Conservation (phyloP, 2,797 vertebrate genomes). For the Varecia variegata region DNA sequence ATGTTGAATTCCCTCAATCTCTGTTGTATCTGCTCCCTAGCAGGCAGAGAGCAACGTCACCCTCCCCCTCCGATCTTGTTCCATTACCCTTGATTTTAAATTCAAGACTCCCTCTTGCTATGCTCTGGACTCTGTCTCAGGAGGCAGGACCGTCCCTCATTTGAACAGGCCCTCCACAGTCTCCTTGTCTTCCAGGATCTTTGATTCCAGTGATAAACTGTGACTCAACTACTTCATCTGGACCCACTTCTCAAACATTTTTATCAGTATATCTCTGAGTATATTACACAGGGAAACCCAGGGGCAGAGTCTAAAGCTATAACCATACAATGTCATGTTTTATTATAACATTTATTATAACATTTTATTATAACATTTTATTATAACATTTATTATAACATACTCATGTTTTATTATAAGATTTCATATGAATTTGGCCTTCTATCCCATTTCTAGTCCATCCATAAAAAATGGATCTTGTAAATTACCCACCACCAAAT, state of each 20-base stretch:
- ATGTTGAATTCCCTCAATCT: not conserved
- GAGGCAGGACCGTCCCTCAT: rapidly evolving
- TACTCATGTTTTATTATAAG: not conserved
- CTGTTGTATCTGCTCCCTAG: rapidly evolving
- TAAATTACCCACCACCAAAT: not conserved
- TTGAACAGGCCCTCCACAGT: rapidly evolving
- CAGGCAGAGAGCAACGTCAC: rapidly evolving
- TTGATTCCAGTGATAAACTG: not conserved
- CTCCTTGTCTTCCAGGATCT: no score
- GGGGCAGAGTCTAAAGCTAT: not conserved
- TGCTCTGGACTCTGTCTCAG: no score
- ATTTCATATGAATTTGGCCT: not conserved
- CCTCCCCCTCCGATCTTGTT: not conserved
- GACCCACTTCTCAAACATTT: not conserved
- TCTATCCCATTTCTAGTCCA: not conserved
- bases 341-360: not conserved
- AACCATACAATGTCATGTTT: not conserved
- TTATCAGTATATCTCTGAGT: not conserved
- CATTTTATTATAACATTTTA: no score
- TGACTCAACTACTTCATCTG: not conserved
- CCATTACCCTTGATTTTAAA: no score
- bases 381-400: no score
- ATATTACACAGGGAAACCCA: not conserved
- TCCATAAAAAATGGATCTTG: not conserved
- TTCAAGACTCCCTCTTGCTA: not conserved